Evolutionary conservation across 1,140 invertebrate species (phyloP).

Genomic region (Hylaeus volcanicus): DNA sequence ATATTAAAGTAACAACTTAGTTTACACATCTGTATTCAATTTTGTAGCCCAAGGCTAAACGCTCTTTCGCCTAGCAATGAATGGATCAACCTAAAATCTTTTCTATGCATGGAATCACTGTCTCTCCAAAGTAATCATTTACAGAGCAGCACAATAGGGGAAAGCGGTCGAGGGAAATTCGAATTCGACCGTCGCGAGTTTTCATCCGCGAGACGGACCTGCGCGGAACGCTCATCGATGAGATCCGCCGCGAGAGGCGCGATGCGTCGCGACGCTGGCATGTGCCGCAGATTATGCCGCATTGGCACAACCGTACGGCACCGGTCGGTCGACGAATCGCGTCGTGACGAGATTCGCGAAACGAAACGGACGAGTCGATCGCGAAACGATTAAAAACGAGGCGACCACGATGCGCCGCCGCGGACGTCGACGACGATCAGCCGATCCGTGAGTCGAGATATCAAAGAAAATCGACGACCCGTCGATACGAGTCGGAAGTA

Average conservation of each 20-base stretch:
- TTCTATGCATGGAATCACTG: neutral
- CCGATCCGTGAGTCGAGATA: neutral
- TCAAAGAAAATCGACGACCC: neutral
- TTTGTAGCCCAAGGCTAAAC: too few relatives aligned
- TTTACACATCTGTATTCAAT: too few relatives aligned
- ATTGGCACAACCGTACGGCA: constrained; percentile 64
- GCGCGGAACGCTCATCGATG: neutral
- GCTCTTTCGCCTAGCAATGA: too few relatives aligned
- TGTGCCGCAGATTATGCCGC: constrained; percentile 71
- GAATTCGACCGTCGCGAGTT: constrained; percentile 7
- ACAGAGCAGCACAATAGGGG: neutral
- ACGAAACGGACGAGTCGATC: constrained; percentile 1
- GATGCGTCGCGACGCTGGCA: constrained; percentile 54
- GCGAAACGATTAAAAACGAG: neutral
- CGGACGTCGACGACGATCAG: constrained; percentile 15
- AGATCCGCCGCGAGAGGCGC: constrained; percentile 60
- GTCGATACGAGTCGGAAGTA: neutral
- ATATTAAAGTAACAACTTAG: too few relatives aligned
- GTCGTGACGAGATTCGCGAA: neutral
- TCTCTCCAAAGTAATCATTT: neutral
- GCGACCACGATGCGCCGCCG: constrained; percentile 34
- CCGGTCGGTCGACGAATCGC: constrained; percentile 19
- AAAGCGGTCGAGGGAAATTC: neutral
- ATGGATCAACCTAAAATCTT: neutral
- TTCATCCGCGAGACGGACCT: constrained; percentile 12